Conservation (phyloP, 2,113 vertebrate genomes). For the Pseudopipra pipra region DNA sequence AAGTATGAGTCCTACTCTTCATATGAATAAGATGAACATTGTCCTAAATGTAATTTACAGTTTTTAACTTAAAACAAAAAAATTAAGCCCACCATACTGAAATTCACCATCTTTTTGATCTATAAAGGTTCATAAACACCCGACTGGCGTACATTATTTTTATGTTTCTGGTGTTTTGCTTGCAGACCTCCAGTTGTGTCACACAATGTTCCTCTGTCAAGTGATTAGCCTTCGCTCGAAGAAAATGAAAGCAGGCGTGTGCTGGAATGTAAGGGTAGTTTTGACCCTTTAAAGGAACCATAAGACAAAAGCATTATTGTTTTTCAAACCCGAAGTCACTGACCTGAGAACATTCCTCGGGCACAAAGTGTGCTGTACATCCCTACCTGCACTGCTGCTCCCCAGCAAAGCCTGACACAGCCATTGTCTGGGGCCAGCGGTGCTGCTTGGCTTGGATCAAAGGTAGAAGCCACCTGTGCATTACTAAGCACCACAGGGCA, state of each 20-base stretch:
- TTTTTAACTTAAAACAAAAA: neutral
- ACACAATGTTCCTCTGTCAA: neutral
- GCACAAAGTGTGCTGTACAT: neutral
- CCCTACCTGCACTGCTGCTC: neutral
- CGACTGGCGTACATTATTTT: neutral
- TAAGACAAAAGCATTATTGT: neutral
- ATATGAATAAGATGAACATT: neutral
- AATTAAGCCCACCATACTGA: neutral
- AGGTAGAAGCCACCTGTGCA: neutral
- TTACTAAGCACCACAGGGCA: fast-evolving
- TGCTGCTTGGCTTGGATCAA: neutral
- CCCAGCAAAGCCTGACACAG: neutral
- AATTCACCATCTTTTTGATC: neutral
- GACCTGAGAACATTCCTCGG: neutral
- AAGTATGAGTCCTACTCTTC: neutral
- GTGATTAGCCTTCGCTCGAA: neutral
- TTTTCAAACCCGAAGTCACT: neutral
- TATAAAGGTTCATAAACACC: neutral
- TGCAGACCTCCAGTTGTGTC: neutral
- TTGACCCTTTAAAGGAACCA: neutral
- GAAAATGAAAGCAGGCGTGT: neutral
- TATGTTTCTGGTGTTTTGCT: neutral
- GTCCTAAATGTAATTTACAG: neutral
- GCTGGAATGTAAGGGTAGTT: neutral
- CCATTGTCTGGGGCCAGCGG: neutral